Evolutionary conservation across 1,140 invertebrate species (phyloP).

Genomic region (Pseudomyrmex pallidus): DNA sequence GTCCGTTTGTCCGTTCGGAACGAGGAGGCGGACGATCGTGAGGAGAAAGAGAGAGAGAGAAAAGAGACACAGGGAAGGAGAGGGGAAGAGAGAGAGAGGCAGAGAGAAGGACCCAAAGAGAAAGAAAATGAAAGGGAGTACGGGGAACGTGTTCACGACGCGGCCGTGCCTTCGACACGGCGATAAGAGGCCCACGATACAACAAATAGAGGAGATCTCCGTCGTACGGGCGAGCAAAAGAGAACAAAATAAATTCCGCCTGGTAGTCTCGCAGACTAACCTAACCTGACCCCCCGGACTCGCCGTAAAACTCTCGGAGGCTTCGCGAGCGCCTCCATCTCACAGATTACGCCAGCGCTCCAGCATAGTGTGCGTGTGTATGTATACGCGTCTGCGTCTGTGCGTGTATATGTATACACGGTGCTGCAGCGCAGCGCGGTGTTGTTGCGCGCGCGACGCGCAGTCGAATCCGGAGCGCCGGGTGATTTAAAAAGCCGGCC

Average conservation of each 20-base stretch:
- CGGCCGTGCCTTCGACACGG: conserved; percentile 43
- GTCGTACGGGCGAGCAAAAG: conserved; percentile 63
- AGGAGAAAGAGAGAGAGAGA: background rate
- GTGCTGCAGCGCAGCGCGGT: background rate
- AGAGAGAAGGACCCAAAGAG: background rate
- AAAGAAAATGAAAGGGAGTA: conserved; percentile 13
- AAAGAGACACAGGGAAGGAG: too few relatives aligned
- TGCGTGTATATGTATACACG: background rate
- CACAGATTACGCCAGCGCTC: too few relatives aligned
- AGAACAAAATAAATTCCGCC: conserved; percentile 75
- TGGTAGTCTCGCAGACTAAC: conserved; percentile 77
- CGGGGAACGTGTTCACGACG: conserved; percentile 29
- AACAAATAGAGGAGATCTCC: conserved; percentile 63
- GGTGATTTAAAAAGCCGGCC: conserved; percentile 51
- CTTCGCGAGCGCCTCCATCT: conserved; percentile 17
- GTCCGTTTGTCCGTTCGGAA: conserved; percentile 27
- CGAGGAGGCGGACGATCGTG: conserved; percentile 5
- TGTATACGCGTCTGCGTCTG: background rate
- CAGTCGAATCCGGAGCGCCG: background rate
- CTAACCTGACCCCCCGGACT: conserved; percentile 79
- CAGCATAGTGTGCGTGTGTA: background rate
- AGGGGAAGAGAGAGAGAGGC: background rate
- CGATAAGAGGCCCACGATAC: conserved; percentile 60
- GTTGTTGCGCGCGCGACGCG: conserved; percentile 15
- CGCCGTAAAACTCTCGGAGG: conserved; percentile 13